Base-by-base conservation (phyloP, 2,888 invertebrate species). In the Sepiola atlantica region DNA sequence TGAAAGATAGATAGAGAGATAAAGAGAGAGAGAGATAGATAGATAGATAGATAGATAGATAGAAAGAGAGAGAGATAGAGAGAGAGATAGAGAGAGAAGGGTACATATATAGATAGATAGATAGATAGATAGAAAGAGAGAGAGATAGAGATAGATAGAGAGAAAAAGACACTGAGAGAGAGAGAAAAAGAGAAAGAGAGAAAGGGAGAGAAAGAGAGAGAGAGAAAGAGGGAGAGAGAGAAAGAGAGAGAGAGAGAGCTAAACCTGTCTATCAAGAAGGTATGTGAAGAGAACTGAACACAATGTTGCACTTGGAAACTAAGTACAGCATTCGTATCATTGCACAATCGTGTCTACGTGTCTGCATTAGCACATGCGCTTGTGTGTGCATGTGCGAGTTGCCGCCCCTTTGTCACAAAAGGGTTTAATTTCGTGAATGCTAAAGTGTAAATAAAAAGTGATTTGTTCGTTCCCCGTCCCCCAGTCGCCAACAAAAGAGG, bases 371-470 rank as follows among this genome's bases (percentile, higher is more conserved):
- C 4, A n/a, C 32, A 6, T n/a, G 77, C 77, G 0, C 18, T 14
- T 18, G 0, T 32, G 10, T 8, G 16, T 32, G 77, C 77, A 77
- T 77, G 77, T 32, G 77, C 21, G n/a, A 77, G n/a, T 32, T 77
- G 77, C 77, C 32, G 77, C 14, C 32, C n/a, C 32, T 32, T 18
- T 4, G 77, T 14, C 4, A 77, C 77, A 77, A 77, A 77, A 77
- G 77, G 32, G n/a, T 32, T 14, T n/a, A 77, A 77, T 77, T 32
- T 77, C n/a, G 77, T 77, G 77, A n/a, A 77, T 77, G 77, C 77
- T n/a, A 77, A 77, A 77, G 77, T 77, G 77, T 77, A 77, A 77
- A 77, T 77, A 77, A 77, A n/a, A 77, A 77, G 77, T 32, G 77
- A 77, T 77, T 77, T 77, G 77, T 77, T 77, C 32, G 16, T 77